Evolutionary conservation across 2,888 invertebrate genomes (phyloP), one percentile per base, ranked within the genome.

Genomic region (Patella pellucida): DNA sequence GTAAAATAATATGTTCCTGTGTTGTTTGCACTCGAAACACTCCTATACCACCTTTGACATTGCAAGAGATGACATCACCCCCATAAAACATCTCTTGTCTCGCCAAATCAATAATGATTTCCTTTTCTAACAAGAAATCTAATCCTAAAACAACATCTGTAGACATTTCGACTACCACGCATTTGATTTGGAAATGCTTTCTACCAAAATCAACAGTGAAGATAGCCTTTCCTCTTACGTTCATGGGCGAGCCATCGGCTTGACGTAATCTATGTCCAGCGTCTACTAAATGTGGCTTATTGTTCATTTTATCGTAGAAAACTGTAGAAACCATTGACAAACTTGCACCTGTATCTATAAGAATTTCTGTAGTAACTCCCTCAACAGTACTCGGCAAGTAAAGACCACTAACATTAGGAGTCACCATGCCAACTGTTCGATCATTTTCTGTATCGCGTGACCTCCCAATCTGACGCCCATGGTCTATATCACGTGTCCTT

Each of bases 341-440:
- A 62, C 62, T 19, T 19, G 62, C 62, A 19, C n/a, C 62, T n/a
- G 62, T 62, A 23, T 62, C 62, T 19, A 62, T 62, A 23, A 62
- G 62, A 15, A 19, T 5, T 62, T 62, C 62, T n/a, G 62, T 62
- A n/a, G n/a, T 1, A n/a, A 62, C n/a, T 3, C 62, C 62, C 14
- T 62, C 62, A 16, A 62, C 11, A 19, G 62, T 62, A 62, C 62
- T 23, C n/a, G n/a, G 9, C 12, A 62, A n/a, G 23, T 62, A 62
- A n/a, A 62, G n/a, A 19, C 16, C 62, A 11, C 23, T 62, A 9
- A 23, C 62, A 3, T 19, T 19, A 19, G 62, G 62, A 19, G 62
- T 62, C 7, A 23, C 62, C n/a, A 62, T 19, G n/a, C 62, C 62
- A 62, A 62, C 62, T 62, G 62, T 62, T 62, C 62, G 4, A 62